Evolutionary conservation across 2,113 vertebrate genomes (phyloP).

Genomic region (Coracopsis vasa): DNA sequence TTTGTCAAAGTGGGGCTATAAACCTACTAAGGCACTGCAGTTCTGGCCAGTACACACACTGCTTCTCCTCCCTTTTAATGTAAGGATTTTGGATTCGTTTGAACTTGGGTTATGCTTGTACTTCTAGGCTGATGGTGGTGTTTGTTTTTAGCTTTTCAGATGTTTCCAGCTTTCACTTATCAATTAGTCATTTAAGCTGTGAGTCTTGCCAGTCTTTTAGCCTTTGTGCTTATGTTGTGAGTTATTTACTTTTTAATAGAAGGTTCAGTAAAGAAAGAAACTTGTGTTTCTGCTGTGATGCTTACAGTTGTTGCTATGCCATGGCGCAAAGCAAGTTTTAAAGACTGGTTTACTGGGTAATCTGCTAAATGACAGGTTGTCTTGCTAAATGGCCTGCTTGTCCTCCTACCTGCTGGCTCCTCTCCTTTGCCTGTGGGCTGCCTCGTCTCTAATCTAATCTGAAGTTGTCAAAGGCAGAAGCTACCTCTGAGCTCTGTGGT

Average conservation of each 20-base stretch:
- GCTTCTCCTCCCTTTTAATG: background rate
- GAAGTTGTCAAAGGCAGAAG: background rate
- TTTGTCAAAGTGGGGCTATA: background rate
- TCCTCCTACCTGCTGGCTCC: background rate
- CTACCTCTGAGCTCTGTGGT: background rate
- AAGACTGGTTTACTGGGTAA: background rate
- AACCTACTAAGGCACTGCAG: background rate
- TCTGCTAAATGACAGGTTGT: background rate
- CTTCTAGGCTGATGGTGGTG: accelerated
- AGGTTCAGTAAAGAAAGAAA: background rate
- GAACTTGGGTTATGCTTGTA: background rate
- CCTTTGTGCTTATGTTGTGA: background rate
- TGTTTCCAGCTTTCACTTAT: background rate
- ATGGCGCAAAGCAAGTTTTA: background rate
- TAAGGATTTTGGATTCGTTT: background rate
- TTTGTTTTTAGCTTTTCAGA: background rate
- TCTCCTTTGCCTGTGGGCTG: background rate
- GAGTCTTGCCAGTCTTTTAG: background rate
- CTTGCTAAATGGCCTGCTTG: background rate
- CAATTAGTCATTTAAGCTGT: background rate
- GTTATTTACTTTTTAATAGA: background rate
- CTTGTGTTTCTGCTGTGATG: background rate
- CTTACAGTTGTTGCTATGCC: background rate
- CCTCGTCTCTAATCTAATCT: background rate
- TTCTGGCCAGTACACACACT: background rate